Conservation (phyloP, 1,140 invertebrate genomes). For the Bombus cullumanus region DNA sequence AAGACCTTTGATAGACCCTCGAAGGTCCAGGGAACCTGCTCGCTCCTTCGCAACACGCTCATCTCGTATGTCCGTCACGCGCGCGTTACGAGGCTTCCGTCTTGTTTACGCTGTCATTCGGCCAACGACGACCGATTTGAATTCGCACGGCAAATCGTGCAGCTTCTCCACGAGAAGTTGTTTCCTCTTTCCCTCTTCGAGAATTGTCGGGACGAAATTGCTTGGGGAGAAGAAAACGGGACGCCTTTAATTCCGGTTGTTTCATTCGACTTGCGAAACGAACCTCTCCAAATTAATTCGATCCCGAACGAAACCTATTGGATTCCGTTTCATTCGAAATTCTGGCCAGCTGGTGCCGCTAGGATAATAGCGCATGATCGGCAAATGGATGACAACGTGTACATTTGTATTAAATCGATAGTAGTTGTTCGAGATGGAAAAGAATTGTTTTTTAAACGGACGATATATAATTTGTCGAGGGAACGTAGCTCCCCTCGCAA, state of each 20-base stretch:
- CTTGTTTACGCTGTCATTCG: slow-evolving; percentile 69
- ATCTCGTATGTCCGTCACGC: slow-evolving; percentile 64
- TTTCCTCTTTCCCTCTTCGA: not conserved
- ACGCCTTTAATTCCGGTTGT: slow-evolving; percentile 28
- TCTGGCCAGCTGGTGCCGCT: not conserved
- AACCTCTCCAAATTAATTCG: slow-evolving; percentile 27
- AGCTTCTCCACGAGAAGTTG: slow-evolving; percentile 5
- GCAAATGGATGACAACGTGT: not conserved
- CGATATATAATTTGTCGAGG: not conserved
- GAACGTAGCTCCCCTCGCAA: not conserved
- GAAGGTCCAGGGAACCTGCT: slow-evolving; percentile 8
- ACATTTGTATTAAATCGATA: not conserved
- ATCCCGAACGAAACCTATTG: not conserved
- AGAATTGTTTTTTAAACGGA: not conserved
- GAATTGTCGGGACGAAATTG: not conserved
- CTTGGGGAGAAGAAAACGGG: not conserved
- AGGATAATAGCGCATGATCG: too few relatives aligned
- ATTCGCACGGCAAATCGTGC: slow-evolving; percentile 57
- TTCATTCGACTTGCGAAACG: slow-evolving; percentile 16
- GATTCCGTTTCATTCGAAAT: not conserved
- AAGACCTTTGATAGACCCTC: slow-evolving; percentile 34
- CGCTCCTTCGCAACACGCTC: slow-evolving; percentile 8
- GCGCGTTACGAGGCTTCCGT: slow-evolving; percentile 53
- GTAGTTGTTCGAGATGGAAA: not conserved
- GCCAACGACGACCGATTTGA: slow-evolving; percentile 60